Evolutionary conservation across 2,113 vertebrate genomes (phyloP).

Genomic region (rabbit (Oryctolagus cuniculus)): mOryCun1.1 NC_091435.1:36363501-36364000

Average conservation of each 20-base stretch:
- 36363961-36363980: not conserved
- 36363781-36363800: not conserved
- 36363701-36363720: not conserved
- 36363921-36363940: not conserved
- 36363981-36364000: not conserved
- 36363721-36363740: not conserved
- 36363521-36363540: too few relatives aligned
- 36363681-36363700: not conserved
- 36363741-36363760: constrained; percentile 24
- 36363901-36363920: not conserved
- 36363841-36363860: not conserved
- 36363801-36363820: not conserved
- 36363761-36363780: not conserved
- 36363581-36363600: too few relatives aligned
- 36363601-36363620: too few relatives aligned
- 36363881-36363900: not conserved
- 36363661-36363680: too few relatives aligned
- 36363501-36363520: too few relatives aligned
- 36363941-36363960: not conserved
- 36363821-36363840: not conserved
- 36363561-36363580: too few relatives aligned
- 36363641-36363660: too few relatives aligned
- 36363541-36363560: too few relatives aligned
- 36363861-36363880: not conserved
- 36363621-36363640: too few relatives aligned